Evolutionary conservation across 2,797 vertebrate genomes (phyloP).

Genomic region (Botia almorhae): DNA sequence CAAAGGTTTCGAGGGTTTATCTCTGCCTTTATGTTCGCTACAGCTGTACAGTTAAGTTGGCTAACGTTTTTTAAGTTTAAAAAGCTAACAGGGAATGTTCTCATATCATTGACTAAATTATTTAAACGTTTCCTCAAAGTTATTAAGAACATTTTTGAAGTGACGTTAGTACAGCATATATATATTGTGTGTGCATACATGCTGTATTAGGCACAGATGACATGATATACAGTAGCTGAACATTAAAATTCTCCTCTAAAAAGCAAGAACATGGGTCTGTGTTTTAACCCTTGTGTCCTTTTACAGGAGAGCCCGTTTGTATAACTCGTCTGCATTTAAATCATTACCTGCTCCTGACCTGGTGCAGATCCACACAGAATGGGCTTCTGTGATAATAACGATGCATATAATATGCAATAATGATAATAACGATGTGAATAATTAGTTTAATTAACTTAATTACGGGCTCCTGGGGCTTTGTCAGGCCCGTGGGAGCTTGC

Average conservation of each 20-base stretch:
- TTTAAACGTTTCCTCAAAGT: too few relatives aligned
- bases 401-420: too few relatives aligned
- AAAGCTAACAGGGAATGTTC: too few relatives aligned
- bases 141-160: too few relatives aligned
- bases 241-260: neutral
- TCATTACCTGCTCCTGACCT: slow-evolving; percentile 58
- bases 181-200: too few relatives aligned
- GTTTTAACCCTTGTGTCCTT: neutral
- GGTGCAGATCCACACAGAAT: slow-evolving; percentile 57
- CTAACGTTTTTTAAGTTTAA: too few relatives aligned
- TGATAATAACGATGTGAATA: too few relatives aligned
- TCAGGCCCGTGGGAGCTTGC: slow-evolving; percentile 66
- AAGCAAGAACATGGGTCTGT: neutral
- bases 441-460: slow-evolving; percentile 75
- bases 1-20: neutral
- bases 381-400: slow-evolving; percentile 68
- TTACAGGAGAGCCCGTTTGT: neutral
- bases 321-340: slow-evolving; percentile 53
- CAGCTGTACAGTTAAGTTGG: neutral
- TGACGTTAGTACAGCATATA: too few relatives aligned
- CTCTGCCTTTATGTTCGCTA: neutral
- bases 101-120: too few relatives aligned
- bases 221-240: neutral
- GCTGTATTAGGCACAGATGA: too few relatives aligned
- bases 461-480: slow-evolving; percentile 63